Conservation (phyloP, 2,113 vertebrate genomes). For the Anarhynchus alexandrinus region DNA sequence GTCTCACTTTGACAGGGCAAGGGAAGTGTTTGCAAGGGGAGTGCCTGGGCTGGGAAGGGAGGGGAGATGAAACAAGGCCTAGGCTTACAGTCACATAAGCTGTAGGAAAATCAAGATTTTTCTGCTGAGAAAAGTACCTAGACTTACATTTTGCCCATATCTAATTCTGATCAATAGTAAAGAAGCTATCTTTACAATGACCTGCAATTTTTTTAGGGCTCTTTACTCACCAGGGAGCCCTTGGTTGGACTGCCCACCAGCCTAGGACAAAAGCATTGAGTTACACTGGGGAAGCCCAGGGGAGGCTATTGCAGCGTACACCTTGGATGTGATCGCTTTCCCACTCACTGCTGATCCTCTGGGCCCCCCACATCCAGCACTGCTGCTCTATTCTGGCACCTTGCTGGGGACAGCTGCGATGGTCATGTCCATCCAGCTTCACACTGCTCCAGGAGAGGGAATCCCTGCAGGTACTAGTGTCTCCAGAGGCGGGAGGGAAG, state of each 20-base stretch:
- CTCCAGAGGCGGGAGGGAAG: background rate
- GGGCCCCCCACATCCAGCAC: background rate
- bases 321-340: background rate
- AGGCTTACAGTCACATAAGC: background rate
- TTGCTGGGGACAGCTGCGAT: fast-evolving
- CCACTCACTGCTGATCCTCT: background rate
- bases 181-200: background rate
- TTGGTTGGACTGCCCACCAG: background rate
- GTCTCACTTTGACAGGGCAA: background rate
- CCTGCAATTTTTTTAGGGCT: background rate
- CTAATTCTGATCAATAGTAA: background rate
- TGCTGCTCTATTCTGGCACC: background rate
- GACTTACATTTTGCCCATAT: background rate
- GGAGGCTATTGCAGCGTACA: background rate
- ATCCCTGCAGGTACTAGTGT: background rate
- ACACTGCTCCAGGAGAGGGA: background rate
- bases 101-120: background rate
- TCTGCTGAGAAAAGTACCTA: background rate
- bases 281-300: background rate
- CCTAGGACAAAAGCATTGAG: background rate
- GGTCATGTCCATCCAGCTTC: background rate
- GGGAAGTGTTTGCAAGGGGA: background rate
- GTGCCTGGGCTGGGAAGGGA: background rate
- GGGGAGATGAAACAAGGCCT: background rate
- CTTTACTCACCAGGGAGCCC: background rate